Conservation (phyloP, 2,113 vertebrate genomes). For the Embiotoca jacksoni region DNA sequence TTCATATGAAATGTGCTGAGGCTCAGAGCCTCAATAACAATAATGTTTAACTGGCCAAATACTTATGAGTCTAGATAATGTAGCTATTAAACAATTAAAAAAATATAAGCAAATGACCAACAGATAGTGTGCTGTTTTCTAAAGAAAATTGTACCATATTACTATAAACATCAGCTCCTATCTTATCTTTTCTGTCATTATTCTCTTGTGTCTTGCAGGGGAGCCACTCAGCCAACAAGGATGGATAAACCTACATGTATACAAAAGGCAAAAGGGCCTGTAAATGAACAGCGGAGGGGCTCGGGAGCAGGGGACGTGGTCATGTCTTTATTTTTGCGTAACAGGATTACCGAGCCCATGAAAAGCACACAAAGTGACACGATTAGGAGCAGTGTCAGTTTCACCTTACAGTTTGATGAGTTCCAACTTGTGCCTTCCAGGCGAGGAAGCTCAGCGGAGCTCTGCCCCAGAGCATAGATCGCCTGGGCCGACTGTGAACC, state of each 20-base stretch:
- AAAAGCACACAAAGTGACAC: constrained; percentile 83
- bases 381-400: constrained; percentile 86
- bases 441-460: constrained; percentile 53
- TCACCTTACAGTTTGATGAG: constrained; percentile 78
- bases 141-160: background rate
- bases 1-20: background rate
- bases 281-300: constrained; percentile 70
- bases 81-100: background rate
- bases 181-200: constrained; percentile 27
- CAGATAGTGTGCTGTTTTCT: background rate
- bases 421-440: constrained; percentile 60
- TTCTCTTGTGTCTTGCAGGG: constrained; percentile 60
- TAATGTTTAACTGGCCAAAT: background rate
- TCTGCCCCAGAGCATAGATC: constrained; percentile 46
- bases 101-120: background rate
- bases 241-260: constrained; percentile 75
- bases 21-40: background rate
- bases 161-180: background rate
- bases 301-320: constrained; percentile 77
- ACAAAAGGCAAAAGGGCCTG: constrained; percentile 82
- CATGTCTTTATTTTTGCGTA: constrained; percentile 91
- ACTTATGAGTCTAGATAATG: background rate
- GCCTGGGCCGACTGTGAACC: constrained; percentile 31
- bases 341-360: constrained; percentile 89
- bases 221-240: constrained; percentile 82